Evolutionary conservation across 2,888 invertebrate species (phyloP).

Genomic region (Drosophila kambysellisi): DNA sequence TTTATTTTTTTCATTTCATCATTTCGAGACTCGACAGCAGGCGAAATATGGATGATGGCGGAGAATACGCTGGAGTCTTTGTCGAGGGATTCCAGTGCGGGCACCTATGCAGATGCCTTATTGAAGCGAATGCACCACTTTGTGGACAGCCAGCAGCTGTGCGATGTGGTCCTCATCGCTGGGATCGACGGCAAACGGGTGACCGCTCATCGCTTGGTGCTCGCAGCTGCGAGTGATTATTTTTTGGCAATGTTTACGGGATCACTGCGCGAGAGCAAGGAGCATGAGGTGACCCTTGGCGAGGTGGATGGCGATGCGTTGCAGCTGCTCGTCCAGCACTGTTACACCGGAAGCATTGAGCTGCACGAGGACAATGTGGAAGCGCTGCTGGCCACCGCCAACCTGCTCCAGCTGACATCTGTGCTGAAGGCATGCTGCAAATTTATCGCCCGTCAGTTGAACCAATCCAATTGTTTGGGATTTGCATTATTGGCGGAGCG

Average conservation of each 20-base stretch:
- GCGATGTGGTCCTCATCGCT: constrained; percentile 90
- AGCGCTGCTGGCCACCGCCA: constrained; percentile 72
- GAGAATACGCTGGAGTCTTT: constrained; percentile 85
- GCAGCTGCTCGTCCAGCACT: neutral
- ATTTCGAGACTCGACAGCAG: constrained; percentile 83
- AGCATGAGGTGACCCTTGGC: no score
- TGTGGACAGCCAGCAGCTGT: constrained; percentile 92
- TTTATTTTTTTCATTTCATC: neutral
- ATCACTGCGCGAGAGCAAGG: constrained; percentile 87
- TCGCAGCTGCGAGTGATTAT: constrained; percentile 96
- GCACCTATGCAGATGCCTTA: constrained; percentile 92
- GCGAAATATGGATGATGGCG: constrained; percentile 81
- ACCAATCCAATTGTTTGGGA: neutral
- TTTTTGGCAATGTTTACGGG: constrained; percentile 89
- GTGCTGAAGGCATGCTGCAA: constrained; percentile 90
- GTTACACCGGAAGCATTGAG: neutral
- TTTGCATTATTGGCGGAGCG: no score
- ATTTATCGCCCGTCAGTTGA: no score
- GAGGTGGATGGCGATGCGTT: no score
- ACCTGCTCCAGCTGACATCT: constrained; percentile 89
- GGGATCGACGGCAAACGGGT: constrained; percentile 89
- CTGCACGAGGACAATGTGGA: no score
- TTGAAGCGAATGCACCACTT: constrained; percentile 93
- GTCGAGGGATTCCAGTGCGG: constrained; percentile 89
- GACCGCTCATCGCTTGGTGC: constrained; percentile 93